Evolutionary conservation across 2,888 invertebrate species (phyloP).

Genomic region (Campoletis raptor): DNA sequence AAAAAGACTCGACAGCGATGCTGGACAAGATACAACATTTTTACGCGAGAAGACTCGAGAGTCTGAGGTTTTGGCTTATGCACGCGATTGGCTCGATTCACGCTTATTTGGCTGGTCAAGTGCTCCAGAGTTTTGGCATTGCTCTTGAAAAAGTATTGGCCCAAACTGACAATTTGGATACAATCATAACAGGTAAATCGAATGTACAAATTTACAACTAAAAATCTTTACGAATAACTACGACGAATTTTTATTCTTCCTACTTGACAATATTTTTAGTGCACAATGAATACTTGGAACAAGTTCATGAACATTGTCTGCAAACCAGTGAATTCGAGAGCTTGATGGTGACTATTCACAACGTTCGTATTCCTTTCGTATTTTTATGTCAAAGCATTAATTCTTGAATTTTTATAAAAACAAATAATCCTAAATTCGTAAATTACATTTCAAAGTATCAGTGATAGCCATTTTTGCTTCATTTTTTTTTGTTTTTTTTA

Average conservation of each 20-base stretch:
- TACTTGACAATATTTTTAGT: constrained; percentile 73
- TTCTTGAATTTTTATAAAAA: background rate
- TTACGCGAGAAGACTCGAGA: constrained; percentile 85
- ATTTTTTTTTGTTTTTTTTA: background rate
- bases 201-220: background rate
- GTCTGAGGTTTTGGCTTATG: constrained; percentile 86
- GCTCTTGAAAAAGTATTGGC: constrained; percentile 79
- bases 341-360: constrained; percentile 80
- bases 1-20: constrained; percentile 70
- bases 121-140: constrained; percentile 84
- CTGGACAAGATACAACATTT: constrained; percentile 78
- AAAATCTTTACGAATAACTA: background rate
- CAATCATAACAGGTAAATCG: constrained; percentile 78
- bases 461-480: too few species aligned
- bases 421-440: too few species aligned
- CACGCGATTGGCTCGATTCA: constrained; percentile 86
- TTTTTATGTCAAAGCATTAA: background rate
- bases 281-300: constrained; percentile 82
- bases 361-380: constrained; percentile 74
- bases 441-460: too few species aligned
- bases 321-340: constrained; percentile 80
- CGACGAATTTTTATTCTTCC: background rate
- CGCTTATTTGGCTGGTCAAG: constrained; percentile 86
- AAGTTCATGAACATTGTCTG: constrained; percentile 82
- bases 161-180: constrained; percentile 80